phyloP scores from a whole-genome alignment of 2,113 vertebrate species.

The Marcusenius ussheri region DNA sequence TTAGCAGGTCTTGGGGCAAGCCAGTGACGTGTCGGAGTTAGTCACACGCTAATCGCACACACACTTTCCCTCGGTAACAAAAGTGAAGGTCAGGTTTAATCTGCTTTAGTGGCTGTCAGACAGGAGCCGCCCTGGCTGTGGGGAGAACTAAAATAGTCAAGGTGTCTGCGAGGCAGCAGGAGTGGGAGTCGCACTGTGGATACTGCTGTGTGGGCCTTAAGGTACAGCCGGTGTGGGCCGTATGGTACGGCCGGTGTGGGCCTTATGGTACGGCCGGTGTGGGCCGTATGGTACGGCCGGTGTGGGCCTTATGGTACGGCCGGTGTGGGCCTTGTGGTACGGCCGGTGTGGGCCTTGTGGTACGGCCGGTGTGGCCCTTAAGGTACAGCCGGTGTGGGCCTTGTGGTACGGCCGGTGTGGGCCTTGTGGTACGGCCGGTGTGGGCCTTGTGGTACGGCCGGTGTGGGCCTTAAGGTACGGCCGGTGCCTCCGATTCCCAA shows the following conservation, averaged over 20 bases:
- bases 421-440: too few relatives aligned
- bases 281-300: too few relatives aligned
- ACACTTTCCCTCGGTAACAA: slow-evolving; percentile 4
- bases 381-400: neutral
- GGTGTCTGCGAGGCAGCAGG: neutral
- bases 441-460: too few relatives aligned
- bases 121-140: slow-evolving; percentile 24
- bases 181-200: neutral
- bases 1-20: neutral
- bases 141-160: slow-evolving; percentile 32
- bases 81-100: slow-evolving; percentile 29
- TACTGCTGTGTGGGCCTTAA: neutral
- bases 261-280: neutral
- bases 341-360: too few relatives aligned
- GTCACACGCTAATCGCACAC: neutral
- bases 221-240: neutral
- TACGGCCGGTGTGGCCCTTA: neutral
- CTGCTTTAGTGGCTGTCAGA: slow-evolving; percentile 32
- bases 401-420: too few relatives aligned
- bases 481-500: neutral
- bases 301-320: too few relatives aligned
- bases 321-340: too few relatives aligned
- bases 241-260: neutral
- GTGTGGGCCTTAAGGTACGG: neutral
- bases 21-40: neutral